Base-by-base conservation (phyloP, 2,797 vertebrate genomes). In the Ibycter americanus region DNA sequence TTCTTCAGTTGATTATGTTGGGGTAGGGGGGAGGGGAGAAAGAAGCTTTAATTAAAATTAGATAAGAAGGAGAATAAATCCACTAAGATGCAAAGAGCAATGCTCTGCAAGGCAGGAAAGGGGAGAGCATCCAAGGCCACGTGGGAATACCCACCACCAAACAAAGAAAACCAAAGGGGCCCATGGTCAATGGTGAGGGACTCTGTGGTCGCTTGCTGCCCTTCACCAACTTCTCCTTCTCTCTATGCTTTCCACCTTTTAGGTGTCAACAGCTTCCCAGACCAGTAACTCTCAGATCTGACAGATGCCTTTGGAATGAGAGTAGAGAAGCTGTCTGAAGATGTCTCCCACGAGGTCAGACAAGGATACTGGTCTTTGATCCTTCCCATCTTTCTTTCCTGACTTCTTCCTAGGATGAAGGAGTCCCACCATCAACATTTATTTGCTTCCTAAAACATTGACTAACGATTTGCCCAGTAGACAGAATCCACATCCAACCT, bases 31-130 rank as follows among this genome's bases (percentile, higher is more conserved):
- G 38, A 34, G 34, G 32, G 26, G 63, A 80, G 72, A 84, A 83
- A 82, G 46, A 11, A 71, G 78, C 83, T 94, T 95, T 93, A 96
- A 90, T 93, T 94, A 93, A 82, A 93, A 81, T 95, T 90, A 88
- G 89, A 87, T 95, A 93, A 90, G 61, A 32, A 87, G 42, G 32
- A 90, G 66, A 94, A 91, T 91, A 90, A 93, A 91, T 93, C 58
- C 78, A 87, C 87, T 49, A 80, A 82, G 46, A 85, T 66, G 74
- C 49, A 91, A 90, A 90, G 36, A 90, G 46, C 47, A 81, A 52
- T 15, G 63, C 17, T 74, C 42, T 27, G 46, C 19, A 58, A 79
- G 68, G 49, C 65, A 76, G 42, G 52, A 83, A n/a, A 88, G 42
- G 42, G 27, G 70, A 93, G 54, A 70, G 70, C 73, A 54, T 51